Evolutionary conservation across 1,140 invertebrate genomes (phyloP).

Genomic region (Tetragonula clypearis): DNA sequence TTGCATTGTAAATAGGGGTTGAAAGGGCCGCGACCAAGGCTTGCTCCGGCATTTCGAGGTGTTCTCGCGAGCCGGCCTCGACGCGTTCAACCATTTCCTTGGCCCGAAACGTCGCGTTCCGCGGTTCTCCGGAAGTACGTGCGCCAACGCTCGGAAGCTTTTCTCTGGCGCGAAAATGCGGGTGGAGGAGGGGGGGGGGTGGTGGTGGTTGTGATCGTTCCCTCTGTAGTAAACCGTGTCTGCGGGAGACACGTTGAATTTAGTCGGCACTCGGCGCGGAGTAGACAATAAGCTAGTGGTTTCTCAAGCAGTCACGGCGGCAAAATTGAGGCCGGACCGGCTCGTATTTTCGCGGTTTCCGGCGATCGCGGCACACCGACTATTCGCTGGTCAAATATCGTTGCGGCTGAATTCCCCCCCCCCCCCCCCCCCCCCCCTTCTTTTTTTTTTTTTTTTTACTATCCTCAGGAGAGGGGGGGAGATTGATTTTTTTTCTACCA

Average conservation of each 20-base stretch:
- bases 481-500: too few species aligned
- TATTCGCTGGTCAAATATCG: conserved; percentile 21
- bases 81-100: conserved; percentile 38
- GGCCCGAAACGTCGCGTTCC: conserved; percentile 27
- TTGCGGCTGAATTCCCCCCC: background rate
- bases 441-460: too few species aligned
- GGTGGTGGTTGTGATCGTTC: conserved; percentile 38
- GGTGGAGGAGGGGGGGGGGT: too few species aligned
- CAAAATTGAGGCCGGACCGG: conserved; percentile 31
- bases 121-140: conserved; percentile 23
- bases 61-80: conserved; percentile 44
- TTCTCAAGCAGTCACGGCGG: background rate
- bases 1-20: conserved; percentile 65
- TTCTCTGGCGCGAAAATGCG: conserved; percentile 35
- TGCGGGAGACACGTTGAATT: conserved; percentile 55
- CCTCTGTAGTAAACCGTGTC: conserved; percentile 40
- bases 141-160: background rate
- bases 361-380: conserved; percentile 28
- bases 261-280: conserved; percentile 34
- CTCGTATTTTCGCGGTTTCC: conserved; percentile 39
- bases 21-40: background rate
- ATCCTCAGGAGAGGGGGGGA: too few species aligned
- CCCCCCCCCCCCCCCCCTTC: too few species aligned
- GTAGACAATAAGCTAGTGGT: conserved; percentile 46
- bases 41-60: conserved; percentile 44